phyloP scores from a whole-genome alignment of 2,113 vertebrate species.

The Pangasianodon hypophthalmus region DNA sequence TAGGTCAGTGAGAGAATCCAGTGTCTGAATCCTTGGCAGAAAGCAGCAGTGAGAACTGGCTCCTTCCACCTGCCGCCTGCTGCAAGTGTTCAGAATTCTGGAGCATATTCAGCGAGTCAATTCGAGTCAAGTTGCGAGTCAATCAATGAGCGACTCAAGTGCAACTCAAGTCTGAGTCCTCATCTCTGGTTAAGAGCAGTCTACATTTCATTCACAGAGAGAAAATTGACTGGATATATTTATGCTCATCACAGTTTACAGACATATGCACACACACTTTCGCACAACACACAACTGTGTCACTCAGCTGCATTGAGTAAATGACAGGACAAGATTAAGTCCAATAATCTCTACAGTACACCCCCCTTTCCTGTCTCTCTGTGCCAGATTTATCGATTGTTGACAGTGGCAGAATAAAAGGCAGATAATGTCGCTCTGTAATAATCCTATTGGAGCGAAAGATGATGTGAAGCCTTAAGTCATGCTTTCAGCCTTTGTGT shows the following conservation, averaged over 20 bases:
- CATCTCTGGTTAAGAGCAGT: neutral
- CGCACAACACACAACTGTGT: neutral
- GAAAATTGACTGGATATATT: conserved; percentile 11
- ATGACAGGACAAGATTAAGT: conserved; percentile 24
- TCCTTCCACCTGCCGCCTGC: neutral
- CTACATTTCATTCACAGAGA: conserved; percentile 10
- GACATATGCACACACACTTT: neutral
- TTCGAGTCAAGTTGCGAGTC: neutral
- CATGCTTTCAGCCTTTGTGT: neutral
- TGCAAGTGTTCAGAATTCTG: neutral
- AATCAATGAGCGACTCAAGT: neutral
- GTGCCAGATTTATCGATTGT: conserved; percentile 9
- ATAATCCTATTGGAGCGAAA: conserved; percentile 17
- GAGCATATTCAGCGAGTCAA: neutral
- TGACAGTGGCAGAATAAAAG: conserved; percentile 20
- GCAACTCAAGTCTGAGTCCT: conserved; percentile 3
- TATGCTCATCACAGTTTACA: neutral
- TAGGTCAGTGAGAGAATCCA: neutral
- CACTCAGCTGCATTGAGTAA: neutral
- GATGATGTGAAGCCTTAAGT: conserved; percentile 33
- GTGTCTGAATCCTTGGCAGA: neutral
- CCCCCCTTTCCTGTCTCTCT: neutral
- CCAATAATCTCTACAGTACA: conserved; percentile 14
- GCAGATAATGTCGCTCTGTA: conserved; percentile 27
- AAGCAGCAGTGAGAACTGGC: neutral